A percentile compares a stretch with the other conserved stretches of the same genome.
phyloP scores from a whole-genome alignment of 2,888 invertebrate genomes.

The Hydrotaea diabolus region DNA sequence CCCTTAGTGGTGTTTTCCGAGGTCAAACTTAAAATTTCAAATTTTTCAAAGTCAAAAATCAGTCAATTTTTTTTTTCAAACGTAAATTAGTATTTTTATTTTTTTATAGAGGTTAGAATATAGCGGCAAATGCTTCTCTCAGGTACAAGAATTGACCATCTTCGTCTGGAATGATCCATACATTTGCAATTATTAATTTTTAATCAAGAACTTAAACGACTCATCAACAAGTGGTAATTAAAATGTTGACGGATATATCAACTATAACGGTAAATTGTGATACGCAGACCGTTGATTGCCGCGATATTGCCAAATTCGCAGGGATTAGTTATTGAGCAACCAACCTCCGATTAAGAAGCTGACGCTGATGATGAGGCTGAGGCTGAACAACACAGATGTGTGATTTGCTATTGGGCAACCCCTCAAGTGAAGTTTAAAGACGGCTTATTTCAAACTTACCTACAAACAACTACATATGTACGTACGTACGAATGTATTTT shows the following conservation, averaged over 20 bases:
- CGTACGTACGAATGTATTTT: not conserved
- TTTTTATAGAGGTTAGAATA: too few relatives aligned
- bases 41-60: too few relatives aligned
- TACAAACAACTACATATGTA: too few relatives aligned
- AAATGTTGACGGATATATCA: slow-evolving; percentile 24
- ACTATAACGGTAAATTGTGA: slow-evolving; percentile 46
- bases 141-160: too few relatives aligned
- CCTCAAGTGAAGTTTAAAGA: slow-evolving; percentile 12
- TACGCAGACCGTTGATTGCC: slow-evolving; percentile 42
- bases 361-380: not conserved
- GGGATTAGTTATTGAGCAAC: slow-evolving; percentile 43
- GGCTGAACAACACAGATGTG: not conserved
- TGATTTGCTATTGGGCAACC: slow-evolving; percentile 22
- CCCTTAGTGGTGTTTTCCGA: too few relatives aligned
- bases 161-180: not conserved
- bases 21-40: too few relatives aligned
- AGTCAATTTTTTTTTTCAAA: too few relatives aligned
- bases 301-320: slow-evolving; percentile 55
- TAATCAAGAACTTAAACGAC: slow-evolving; percentile 36
- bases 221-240: slow-evolving; percentile 39
- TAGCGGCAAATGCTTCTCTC: too few relatives aligned
- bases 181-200: not conserved
- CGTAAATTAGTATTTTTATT: too few relatives aligned
- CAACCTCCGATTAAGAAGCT: slow-evolving; percentile 4
- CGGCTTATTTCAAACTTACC: slow-evolving; percentile 12